These are phyloP conservation scores for Gastrophryne carolinensis DNA, from an alignment of 2,797 vertebrate species.

Conservation along the genomic window DNA sequence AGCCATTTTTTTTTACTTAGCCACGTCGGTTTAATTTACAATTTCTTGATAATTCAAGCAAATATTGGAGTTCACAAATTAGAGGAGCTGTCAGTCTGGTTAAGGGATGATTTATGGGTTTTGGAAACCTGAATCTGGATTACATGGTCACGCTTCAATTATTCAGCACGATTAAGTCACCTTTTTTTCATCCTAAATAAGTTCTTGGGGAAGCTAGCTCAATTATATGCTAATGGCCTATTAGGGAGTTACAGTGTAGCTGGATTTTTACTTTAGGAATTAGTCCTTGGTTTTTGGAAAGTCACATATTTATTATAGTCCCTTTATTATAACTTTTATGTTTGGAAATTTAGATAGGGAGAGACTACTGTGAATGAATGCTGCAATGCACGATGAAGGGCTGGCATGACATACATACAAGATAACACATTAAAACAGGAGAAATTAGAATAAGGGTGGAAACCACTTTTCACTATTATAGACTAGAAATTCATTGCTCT, in stretches of 20 bases:
- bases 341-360: no score
- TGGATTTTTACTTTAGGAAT: not conserved
- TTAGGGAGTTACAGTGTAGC: not conserved
- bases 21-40: slow-evolving; percentile 34
- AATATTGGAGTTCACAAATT: slow-evolving; percentile 41
- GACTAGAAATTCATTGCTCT: no score
- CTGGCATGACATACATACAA: no score
- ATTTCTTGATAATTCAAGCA: slow-evolving; percentile 37
- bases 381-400: no score
- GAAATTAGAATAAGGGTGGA: no score
- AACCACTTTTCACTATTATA: no score
- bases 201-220: slow-evolving; percentile 3
- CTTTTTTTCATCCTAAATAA: not conserved
- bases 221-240: slow-evolving; percentile 23
- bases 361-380: no score
- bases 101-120: slow-evolving; percentile 36
- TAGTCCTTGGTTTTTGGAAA: slow-evolving; percentile 1
- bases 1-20: slow-evolving; percentile 19
- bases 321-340: no score
- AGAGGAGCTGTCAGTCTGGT: slow-evolving; percentile 19
- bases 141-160: slow-evolving; percentile 24
- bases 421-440: no score
- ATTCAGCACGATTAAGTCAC: slow-evolving; percentile 12
- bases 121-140: not conserved
- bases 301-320: no score